Conservation (phyloP, 2,797 vertebrate species). For the Neoniphon sammara region DNA sequence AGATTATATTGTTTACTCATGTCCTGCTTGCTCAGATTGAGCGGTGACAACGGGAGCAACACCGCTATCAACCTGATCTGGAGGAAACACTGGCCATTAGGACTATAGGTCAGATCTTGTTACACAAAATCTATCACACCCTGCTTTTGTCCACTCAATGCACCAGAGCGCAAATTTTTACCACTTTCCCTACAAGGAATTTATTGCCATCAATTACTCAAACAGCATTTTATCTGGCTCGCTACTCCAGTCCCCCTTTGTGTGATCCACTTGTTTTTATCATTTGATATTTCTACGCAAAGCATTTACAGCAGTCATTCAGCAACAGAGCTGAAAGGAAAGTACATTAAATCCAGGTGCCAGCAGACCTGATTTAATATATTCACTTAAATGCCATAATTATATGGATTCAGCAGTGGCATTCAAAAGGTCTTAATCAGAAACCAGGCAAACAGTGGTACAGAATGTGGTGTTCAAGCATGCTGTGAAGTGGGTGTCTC, state of each 20-base stretch:
- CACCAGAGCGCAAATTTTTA: background rate
- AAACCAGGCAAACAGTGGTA: background rate
- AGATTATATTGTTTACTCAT: background rate
- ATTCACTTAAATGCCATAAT: background rate
- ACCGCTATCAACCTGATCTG: background rate
- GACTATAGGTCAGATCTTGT: background rate
- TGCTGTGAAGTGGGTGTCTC: background rate
- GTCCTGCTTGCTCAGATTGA: background rate
- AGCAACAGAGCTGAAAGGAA: no score
- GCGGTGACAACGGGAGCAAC: background rate
- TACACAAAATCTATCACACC: background rate
- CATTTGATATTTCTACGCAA: no score
- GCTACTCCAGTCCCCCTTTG: background rate
- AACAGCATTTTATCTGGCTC: background rate
- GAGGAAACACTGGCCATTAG: background rate
- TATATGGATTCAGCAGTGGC: background rate
- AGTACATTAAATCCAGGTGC: no score
- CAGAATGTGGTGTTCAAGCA: background rate
- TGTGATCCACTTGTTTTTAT: background rate
- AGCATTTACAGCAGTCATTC: no score
- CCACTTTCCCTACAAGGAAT: background rate
- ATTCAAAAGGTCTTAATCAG: constrained; percentile 10
- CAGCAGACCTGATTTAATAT: background rate
- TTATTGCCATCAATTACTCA: constrained; percentile 7
- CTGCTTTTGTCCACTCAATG: background rate